phyloP scores from a whole-genome alignment of 2,113 vertebrate species.

The Myiozetetes cayanensis region DNA sequence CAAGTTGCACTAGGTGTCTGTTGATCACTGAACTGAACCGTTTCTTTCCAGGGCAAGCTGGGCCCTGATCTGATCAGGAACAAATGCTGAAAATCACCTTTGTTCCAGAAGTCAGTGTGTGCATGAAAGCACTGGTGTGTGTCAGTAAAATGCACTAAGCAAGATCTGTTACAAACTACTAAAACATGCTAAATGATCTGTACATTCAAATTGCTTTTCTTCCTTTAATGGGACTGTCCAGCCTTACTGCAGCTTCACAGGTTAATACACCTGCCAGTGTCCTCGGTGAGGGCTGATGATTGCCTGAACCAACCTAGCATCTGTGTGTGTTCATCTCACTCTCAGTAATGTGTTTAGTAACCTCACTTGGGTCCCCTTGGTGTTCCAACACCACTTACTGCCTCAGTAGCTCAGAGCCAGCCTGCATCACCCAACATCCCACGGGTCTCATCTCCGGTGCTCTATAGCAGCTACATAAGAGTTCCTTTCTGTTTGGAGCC shows the following conservation, averaged over 20 bases:
- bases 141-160: not conserved
- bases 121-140: not conserved
- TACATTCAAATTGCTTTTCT: not conserved
- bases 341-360: not conserved
- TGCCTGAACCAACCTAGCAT: not conserved
- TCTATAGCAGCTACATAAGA: rapidly evolving
- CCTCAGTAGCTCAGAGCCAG: not conserved
- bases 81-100: not conserved
- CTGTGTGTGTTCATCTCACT: not conserved
- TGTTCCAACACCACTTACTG: not conserved
- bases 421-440: not conserved
- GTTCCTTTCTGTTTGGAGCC: not conserved
- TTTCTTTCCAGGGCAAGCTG: not conserved
- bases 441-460: rapidly evolving
- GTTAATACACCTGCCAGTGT: not conserved
- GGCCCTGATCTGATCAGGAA: not conserved
- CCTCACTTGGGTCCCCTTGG: not conserved
- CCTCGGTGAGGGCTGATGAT: not conserved
- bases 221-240: not conserved
- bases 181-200: not conserved
- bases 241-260: not conserved
- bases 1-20: not conserved
- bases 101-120: not conserved
- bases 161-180: not conserved
- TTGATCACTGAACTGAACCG: not conserved